Evolutionary conservation across 2,888 invertebrate species (phyloP).

Genomic region (Archaeoteleia sp.): DNA sequence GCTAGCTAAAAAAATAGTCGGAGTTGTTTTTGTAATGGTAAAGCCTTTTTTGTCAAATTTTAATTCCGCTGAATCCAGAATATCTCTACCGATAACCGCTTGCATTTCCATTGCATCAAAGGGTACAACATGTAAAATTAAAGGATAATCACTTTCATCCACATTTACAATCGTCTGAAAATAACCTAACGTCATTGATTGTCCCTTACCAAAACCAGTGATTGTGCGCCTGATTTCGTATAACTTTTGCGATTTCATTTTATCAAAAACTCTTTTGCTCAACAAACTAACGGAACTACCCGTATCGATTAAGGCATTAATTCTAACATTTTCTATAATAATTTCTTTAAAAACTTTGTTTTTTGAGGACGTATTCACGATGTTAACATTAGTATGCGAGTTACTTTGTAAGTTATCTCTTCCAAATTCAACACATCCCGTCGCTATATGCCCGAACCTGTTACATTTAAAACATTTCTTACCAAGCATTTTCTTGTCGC

Average conservation of each 20-base stretch:
- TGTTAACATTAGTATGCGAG: not conserved
- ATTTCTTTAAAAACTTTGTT: not conserved
- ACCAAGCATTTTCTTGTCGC: not conserved
- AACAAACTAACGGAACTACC: not conserved
- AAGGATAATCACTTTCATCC: not conserved
- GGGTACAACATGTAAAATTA: too few species aligned
- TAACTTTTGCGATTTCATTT: not conserved
- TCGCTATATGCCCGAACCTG: not conserved
- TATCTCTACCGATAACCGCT: too few species aligned
- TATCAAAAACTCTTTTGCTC: not conserved
- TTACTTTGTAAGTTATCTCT: not conserved
- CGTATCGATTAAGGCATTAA: not conserved
- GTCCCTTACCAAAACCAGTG: not conserved
- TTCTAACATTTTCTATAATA: not conserved
- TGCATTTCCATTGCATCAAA: too few species aligned
- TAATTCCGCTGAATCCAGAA: too few species aligned
- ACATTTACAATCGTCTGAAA: not conserved
- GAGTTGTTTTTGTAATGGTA: too few species aligned
- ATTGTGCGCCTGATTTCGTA: not conserved
- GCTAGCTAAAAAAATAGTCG: too few species aligned
- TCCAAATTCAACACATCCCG: not conserved
- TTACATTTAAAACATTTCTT: conserved; percentile 1
- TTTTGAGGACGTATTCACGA: not conserved
- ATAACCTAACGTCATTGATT: not conserved
- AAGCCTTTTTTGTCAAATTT: too few species aligned